Base-by-base conservation (phyloP, 1,140 invertebrate species). In the Pseudomyrmex cubaensis region DNA sequence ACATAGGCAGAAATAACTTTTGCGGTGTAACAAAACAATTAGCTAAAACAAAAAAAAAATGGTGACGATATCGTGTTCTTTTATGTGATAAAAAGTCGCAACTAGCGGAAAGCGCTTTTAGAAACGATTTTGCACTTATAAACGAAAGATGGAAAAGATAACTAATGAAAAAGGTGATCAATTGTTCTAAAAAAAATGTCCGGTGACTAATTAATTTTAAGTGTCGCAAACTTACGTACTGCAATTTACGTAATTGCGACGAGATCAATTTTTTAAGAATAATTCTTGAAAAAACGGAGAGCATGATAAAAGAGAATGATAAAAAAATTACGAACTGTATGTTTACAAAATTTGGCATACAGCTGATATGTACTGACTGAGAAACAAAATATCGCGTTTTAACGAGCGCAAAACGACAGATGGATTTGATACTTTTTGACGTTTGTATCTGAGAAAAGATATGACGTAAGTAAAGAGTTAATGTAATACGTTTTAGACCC, bases 321-420 rank as follows among this genome's bases (percentile, higher is more conserved):
- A 82, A 73, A 62, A 0, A 52, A 22, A 8, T 54, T 25, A 1
- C 69, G 25, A 17, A 12, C 25, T 35, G 5, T 35, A 35, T 62
- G 54, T 35, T 35, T 20, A 48, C 13, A 74, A 50, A 76, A 76
- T 75, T 76, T 75, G 80, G 20, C 61, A 25, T n/a, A 22, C 17
- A 63, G 57, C 17, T 62, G 54, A 78, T 70, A 69, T 15, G 0
- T 17, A 59, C 63, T 20, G 7, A 70, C 22, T 52, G 46, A 48
- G 20, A 70, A 22, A 50, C 1, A 72, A 59, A 46, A 17, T 3
- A 54, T 17, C 17, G 17, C 17, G 17, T 17, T 12, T 59, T 59
- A 59, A 61, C 52, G 17, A 46, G n/a, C 48, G 8, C 17, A 46
- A 80, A 8, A 13, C 59, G 8, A 25, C 52, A 69, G 15, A 78